Conservation (phyloP, 2,888 invertebrate genomes). For the Pemphredon lugubris region DNA sequence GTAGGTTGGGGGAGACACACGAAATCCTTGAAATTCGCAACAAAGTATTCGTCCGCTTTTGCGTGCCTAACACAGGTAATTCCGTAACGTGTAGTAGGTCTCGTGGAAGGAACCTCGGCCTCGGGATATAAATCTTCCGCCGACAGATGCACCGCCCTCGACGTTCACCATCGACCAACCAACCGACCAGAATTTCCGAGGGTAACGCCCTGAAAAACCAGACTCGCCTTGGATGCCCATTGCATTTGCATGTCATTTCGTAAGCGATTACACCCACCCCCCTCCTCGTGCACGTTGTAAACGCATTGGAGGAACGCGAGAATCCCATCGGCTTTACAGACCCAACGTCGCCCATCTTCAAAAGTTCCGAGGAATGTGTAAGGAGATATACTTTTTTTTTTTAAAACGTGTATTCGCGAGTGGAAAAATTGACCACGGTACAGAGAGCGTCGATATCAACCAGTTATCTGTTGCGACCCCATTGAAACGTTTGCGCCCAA, state of each 20-base stretch:
- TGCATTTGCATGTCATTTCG: conserved; percentile 76
- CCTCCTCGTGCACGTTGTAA: conserved; percentile 22
- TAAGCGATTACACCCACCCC: conserved; percentile 59
- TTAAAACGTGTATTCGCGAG: too few relatives aligned
- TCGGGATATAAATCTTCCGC: conserved; percentile 78
- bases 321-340: conserved; percentile 6
- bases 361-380: not conserved
- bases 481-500: too few relatives aligned
- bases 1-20: not conserved
- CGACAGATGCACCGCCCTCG: conserved; percentile 79
- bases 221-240: conserved; percentile 61
- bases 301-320: conserved; percentile 15
- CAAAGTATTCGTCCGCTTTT: conserved; percentile 45
- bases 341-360: not conserved
- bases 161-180: conserved; percentile 77
- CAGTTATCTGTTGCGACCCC: too few relatives aligned
- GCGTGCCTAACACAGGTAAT: conserved; percentile 57
- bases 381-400: too few relatives aligned
- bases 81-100: conserved; percentile 53
- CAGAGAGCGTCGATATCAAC: too few relatives aligned
- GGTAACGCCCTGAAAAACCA: conserved; percentile 77
- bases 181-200: conserved; percentile 75
- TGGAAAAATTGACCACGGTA: too few relatives aligned
- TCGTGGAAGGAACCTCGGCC: conserved; percentile 65
- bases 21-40: conserved; percentile 39